phyloP scores from a whole-genome alignment of 2,888 invertebrate genomes.

The Tachina lurida region DNA sequence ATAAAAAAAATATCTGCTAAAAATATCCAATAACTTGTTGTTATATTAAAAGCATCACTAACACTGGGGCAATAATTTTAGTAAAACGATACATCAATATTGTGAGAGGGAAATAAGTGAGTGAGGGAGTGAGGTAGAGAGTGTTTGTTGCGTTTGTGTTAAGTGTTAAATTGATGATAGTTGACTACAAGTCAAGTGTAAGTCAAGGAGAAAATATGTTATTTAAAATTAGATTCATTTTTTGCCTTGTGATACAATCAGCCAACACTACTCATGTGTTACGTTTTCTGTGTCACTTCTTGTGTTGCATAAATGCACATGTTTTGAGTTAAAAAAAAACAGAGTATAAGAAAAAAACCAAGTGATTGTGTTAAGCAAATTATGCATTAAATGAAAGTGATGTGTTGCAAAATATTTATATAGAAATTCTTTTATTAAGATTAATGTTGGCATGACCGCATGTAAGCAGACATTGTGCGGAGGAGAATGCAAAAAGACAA shows the following conservation, averaged over 20 bases:
- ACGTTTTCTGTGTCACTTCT: conserved; percentile 14
- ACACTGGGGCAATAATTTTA: conserved; percentile 12
- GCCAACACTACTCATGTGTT: not conserved
- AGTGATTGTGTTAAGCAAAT: conserved; percentile 54
- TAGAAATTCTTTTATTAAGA: conserved; percentile 54
- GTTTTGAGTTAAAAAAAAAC: not conserved
- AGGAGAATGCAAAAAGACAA: not conserved
- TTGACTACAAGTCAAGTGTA: conserved; percentile 75
- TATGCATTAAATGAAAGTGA: conserved; percentile 64
- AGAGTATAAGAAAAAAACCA: not conserved
- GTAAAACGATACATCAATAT: not conserved
- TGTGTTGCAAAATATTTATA: conserved; percentile 61
- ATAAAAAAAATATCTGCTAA: conserved; percentile 24
- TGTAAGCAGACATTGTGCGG: not conserved
- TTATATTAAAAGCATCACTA: conserved; percentile 51
- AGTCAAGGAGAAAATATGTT: conserved; percentile 70
- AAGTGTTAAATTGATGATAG: conserved; percentile 75
- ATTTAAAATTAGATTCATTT: conserved; percentile 48
- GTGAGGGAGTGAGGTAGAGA: no score
- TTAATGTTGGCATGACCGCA: conserved; percentile 4
- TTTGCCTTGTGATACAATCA: conserved; percentile 4
- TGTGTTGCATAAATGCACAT: conserved; percentile 18
- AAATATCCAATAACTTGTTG: conserved; percentile 62
- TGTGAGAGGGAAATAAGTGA: no score
- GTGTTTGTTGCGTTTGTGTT: conserved; percentile 34